Conservation (phyloP, 2,113 vertebrate genomes). For the Pachypanchax playfairii region DNA sequence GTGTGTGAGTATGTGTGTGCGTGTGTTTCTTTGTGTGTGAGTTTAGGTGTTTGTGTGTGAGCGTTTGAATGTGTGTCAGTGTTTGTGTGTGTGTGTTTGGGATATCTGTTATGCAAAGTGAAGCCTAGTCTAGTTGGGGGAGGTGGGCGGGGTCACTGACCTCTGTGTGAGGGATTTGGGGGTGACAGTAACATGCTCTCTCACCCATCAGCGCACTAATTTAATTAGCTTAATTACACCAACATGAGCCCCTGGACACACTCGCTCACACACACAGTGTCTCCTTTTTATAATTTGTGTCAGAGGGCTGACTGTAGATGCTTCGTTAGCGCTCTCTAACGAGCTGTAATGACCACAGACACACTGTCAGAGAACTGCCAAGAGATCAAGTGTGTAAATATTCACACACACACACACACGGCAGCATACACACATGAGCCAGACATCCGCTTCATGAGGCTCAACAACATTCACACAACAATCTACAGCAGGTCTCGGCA, state of each 20-base stretch:
- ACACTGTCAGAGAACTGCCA: slow-evolving; percentile 3
- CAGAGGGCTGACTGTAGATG: slow-evolving; percentile 45
- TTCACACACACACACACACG: slow-evolving; percentile 1
- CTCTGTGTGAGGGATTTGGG: slow-evolving; percentile 53
- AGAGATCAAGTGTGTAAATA: slow-evolving; percentile 11
- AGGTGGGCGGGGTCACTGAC: slow-evolving; percentile 38
- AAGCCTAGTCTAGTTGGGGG: slow-evolving; percentile 51
- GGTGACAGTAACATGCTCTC: slow-evolving; percentile 71
- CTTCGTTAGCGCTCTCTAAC: slow-evolving; percentile 65
- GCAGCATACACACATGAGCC: neutral
- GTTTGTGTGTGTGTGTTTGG: slow-evolving; percentile 18
- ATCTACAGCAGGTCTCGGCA: no score
- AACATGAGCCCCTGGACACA: slow-evolving; percentile 40
- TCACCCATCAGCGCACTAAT: slow-evolving; percentile 80
- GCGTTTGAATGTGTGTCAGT: neutral
- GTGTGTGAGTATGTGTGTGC: neutral
- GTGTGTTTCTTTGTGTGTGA: neutral
- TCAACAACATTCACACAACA: neutral
- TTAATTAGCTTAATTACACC: slow-evolving; percentile 82
- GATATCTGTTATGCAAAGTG: slow-evolving; percentile 48
- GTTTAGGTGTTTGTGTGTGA: slow-evolving; percentile 9
- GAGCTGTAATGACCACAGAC: slow-evolving; percentile 55
- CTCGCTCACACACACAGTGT: neutral
- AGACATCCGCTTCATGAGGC: no score
- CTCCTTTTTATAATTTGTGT: slow-evolving; percentile 37